These are phyloP conservation scores for Sycophila sp. DNA, from an alignment of 1,140 invertebrate genomes.

Conservation along the genomic window DNA sequence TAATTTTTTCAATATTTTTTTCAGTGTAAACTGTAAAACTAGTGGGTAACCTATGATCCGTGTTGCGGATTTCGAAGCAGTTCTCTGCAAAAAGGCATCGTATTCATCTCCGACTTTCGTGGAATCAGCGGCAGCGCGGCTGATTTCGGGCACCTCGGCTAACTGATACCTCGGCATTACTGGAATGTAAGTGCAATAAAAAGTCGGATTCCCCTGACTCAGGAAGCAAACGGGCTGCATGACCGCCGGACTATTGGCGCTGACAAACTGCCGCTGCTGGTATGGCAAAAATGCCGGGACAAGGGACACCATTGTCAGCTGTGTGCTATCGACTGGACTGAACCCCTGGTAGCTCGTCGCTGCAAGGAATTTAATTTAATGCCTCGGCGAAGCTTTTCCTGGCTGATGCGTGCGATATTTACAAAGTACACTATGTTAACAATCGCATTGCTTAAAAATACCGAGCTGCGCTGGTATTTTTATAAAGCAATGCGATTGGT, in stretches of 20 bases:
- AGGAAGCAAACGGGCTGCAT: not conserved
- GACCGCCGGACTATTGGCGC: not conserved
- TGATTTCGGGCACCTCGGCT: conserved; percentile 36
- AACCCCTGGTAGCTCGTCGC: not conserved
- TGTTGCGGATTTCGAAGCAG: not conserved
- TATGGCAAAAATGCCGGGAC: not conserved
- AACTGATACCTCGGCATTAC: conserved; percentile 42
- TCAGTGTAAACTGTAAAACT: no score
- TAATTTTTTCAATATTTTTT: no score
- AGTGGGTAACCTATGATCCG: not conserved
- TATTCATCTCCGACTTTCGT: not conserved
- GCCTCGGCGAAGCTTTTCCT: no score
- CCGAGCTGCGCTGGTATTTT: no score
- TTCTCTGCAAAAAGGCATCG: not conserved
- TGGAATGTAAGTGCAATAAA: conserved; percentile 51
- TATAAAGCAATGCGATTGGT: no score
- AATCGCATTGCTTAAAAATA: no score
- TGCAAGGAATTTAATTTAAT: conserved; percentile 17
- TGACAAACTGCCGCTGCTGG: not conserved
- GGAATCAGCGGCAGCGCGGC: no score
- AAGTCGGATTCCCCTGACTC: conserved; percentile 6
- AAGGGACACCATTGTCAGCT: not conserved
- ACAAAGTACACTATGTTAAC: no score
- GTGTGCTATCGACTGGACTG: not conserved
- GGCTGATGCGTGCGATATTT: no score